Conservation (phyloP, 2,113 vertebrate genomes). For the Arvicanthis niloticus region DNA sequence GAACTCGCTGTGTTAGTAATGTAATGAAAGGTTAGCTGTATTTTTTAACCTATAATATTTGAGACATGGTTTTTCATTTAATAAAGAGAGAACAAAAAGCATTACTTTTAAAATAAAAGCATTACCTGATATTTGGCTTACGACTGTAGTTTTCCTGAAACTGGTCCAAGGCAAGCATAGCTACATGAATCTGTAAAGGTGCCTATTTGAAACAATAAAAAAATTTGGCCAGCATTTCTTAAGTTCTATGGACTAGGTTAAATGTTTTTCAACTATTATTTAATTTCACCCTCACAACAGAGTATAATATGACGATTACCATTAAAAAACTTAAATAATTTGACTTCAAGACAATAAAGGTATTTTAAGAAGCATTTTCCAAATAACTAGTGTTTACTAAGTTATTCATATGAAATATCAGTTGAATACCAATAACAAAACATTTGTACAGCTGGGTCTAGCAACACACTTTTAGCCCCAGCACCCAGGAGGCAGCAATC, state of each 20-base stretch:
- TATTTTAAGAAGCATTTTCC: not conserved
- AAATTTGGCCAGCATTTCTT: slow-evolving; percentile 24
- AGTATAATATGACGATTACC: not conserved
- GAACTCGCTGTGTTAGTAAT: too few species aligned
- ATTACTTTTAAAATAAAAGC: slow-evolving; percentile 36
- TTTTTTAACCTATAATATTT: not conserved
- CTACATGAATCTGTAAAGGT: slow-evolving; percentile 93
- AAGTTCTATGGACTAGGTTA: not conserved
- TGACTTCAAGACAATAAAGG: not conserved
- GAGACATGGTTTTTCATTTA: not conserved
- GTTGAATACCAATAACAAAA: not conserved
- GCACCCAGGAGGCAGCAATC: not conserved
- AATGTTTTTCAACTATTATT: slow-evolving; percentile 35
- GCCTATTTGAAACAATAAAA: slow-evolving; percentile 87
- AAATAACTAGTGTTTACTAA: not conserved
- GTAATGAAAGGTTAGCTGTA: not conserved
- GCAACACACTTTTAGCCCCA: not conserved
- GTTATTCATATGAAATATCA: not conserved
- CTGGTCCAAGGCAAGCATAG: slow-evolving; percentile 94
- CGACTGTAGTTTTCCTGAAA: slow-evolving; percentile 94
- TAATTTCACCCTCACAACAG: not conserved
- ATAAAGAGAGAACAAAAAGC: not conserved
- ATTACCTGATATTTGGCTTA: slow-evolving; percentile 93
- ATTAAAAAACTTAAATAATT: slow-evolving; percentile 12
- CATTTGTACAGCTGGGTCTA: not conserved